Conservation (phyloP, 2,797 vertebrate genomes). For the Sciurus carolinensis region DNA sequence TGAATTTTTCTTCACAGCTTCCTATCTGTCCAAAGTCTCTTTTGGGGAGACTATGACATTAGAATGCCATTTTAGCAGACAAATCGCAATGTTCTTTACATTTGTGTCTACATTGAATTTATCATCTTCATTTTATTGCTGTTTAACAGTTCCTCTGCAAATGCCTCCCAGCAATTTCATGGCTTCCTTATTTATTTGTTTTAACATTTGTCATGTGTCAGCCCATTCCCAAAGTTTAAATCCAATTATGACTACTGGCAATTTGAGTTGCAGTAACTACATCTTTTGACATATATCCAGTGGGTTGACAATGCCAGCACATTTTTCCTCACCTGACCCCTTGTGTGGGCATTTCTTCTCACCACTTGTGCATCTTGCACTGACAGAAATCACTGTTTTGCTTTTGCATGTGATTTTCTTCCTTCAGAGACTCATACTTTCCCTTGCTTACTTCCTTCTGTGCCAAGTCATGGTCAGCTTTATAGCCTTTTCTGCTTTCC, state of each 20-base stretch:
- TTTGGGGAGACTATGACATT: not conserved
- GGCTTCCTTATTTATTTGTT: not conserved
- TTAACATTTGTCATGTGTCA: slow-evolving; percentile 53
- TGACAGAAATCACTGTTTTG: not conserved
- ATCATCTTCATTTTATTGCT: not conserved
- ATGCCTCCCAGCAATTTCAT: slow-evolving; percentile 15
- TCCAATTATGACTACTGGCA: slow-evolving; percentile 37
- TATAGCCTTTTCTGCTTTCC: not conserved
- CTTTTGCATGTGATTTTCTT: not conserved
- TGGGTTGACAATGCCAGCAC: not conserved
- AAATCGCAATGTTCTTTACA: not conserved
- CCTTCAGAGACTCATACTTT: not conserved
- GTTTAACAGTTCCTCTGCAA: slow-evolving; percentile 11
- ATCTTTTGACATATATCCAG: not conserved
- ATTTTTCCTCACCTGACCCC: not conserved
- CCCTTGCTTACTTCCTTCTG: not conserved
- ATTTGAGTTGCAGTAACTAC: not conserved
- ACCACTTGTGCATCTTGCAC: not conserved
- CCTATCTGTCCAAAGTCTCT: not conserved
- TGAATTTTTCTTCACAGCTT: not conserved
- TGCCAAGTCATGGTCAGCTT: not conserved
- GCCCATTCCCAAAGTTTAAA: slow-evolving; percentile 40
- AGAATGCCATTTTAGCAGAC: not conserved
- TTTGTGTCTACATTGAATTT: not conserved
- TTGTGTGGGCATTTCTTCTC: not conserved